Base-by-base conservation (phyloP, 1,140 invertebrate species). In the Drosophila elegans region DNA sequence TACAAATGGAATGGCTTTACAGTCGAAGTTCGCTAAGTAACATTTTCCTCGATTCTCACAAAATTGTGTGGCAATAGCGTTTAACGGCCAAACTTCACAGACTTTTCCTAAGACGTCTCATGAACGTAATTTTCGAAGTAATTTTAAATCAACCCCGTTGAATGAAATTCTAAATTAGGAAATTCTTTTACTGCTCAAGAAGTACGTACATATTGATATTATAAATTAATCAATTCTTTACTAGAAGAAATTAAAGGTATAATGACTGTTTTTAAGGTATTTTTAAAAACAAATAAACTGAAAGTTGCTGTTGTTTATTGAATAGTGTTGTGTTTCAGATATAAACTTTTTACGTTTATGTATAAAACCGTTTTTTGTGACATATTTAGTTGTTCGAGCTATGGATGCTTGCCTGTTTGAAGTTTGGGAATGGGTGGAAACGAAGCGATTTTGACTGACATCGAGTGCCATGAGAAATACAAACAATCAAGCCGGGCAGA, bases 401-500 rank as follows among this genome's bases (percentile, higher is more conserved):
- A 38, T 12, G 9, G 13, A 66, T 21, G 13, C 3, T 36, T 10
- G 29, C 32, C 64, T 68, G 64, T 68, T 36, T 29, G 2, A 10
- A 34, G 36, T 63, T 32, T 2, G 21, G 42, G 42, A 55, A 25
- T 46, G 60, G 29, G 49, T 59, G 60, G 52, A 74, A 74, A 72
- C 46, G 54, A 79, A 83, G 53, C 78, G 73, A 81, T 74, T 88
- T 88, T 88, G 79, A 86, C 75, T 86, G 83, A 88, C 83, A 86
- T 86, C 79, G 84, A 88, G 83, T 80, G 83, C 84, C 83, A 88
- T 83, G 83, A 89, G 83, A 88, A 88, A 88, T 88, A 82, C 83
- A 88, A 88, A 88, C 83, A 88, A 88, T 78, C 73, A 76, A 74
- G 63, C 45, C 38, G 39, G 52, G 39, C 72, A 73, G 69, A 74